Evolutionary conservation across 2,113 vertebrate species (phyloP), one percentile per base, ranked within the genome.

Genomic region (Pseudopipra pipra): DNA sequence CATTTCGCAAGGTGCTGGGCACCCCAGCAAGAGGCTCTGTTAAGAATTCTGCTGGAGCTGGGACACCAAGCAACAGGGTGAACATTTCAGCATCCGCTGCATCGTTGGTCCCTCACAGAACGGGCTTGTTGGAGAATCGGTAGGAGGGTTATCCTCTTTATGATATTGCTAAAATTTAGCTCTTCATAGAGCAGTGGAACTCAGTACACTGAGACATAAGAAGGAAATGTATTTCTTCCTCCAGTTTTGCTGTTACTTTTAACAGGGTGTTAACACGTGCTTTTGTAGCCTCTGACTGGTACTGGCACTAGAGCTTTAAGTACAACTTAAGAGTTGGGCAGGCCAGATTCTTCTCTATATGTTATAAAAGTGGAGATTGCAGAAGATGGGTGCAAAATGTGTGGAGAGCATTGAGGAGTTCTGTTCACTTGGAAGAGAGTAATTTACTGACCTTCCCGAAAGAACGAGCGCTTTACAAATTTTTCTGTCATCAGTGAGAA

Each of bases 91-190:
- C 97, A 19, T 96, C 97, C 28, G 77, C 97, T 47, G 77, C 96
- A 0, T 85, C 97, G 11, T 98, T 99, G 56, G 98, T 98, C 33
- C 98, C 99, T 44, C 98, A 98, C 87, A 98, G 99, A 61, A 95
- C 97, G 5, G 98, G 99, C n/a, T 96, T 99, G 67, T 97, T 98
- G 78, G 99, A 99, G 97, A 99, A 98, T 92, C 98, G 99, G 99
- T 99, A 97, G 62, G 97, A 83, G 49, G 8, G 0, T 74, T 66
- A 30, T 66, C 66, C 90, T 71, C 54, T 49, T 22, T 79, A 4
- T 14, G 8, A 5, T 37, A 11, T 14, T 47, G 39, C 71, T 37
- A 59, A 63, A 67, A 27, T 71, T 61, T 22, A 77, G 12, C 16
- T 74, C 55, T 82, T 63, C 17, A 1, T 47, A 63, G 72, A 93